These are phyloP conservation scores for Ophiodon elongatus DNA, from an alignment of 2,113 vertebrate species.

Conservation along the genomic window DNA sequence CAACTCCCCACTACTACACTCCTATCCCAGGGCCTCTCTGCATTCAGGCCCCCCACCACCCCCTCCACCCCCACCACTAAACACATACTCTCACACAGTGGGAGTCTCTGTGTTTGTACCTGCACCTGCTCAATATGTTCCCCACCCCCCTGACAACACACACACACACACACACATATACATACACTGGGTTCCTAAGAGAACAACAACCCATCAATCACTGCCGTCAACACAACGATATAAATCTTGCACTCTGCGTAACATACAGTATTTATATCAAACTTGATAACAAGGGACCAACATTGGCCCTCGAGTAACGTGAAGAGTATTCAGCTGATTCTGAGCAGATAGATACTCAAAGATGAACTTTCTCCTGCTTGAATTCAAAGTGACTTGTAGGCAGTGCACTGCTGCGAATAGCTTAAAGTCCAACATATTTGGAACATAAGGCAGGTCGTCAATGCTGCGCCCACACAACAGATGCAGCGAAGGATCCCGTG, in stretches of 20 bases:
- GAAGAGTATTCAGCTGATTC: constrained; percentile 18
- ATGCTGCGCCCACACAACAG: constrained; percentile 45
- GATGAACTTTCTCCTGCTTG: not conserved
- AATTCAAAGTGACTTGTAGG: constrained; percentile 5
- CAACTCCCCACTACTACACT: not conserved
- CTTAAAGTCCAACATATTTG: constrained; percentile 36
- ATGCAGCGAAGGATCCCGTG: constrained; percentile 39
- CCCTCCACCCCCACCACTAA: not conserved
- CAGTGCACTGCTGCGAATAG: not conserved
- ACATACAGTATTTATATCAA: constrained; percentile 44
- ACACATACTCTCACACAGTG: constrained; percentile 7
- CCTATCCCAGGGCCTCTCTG: constrained; percentile 18
- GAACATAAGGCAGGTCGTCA: constrained; percentile 51
- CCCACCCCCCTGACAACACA: constrained; percentile 23
- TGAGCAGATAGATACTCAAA: constrained; percentile 3
- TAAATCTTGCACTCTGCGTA: constrained; percentile 25
- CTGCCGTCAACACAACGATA: constrained; percentile 49
- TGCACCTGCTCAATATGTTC: constrained; percentile 61
- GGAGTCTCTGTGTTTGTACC: constrained; percentile 18
- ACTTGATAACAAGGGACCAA: constrained; percentile 30
- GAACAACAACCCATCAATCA: constrained; percentile 64
- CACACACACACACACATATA: constrained; percentile 21
- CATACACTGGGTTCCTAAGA: not conserved
- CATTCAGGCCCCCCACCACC: not conserved
- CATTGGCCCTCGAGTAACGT: constrained; percentile 2